These are phyloP conservation scores for Boloria euphrosyne DNA, from an alignment of 2,888 invertebrate genomes.

Conservation along the genomic window DNA sequence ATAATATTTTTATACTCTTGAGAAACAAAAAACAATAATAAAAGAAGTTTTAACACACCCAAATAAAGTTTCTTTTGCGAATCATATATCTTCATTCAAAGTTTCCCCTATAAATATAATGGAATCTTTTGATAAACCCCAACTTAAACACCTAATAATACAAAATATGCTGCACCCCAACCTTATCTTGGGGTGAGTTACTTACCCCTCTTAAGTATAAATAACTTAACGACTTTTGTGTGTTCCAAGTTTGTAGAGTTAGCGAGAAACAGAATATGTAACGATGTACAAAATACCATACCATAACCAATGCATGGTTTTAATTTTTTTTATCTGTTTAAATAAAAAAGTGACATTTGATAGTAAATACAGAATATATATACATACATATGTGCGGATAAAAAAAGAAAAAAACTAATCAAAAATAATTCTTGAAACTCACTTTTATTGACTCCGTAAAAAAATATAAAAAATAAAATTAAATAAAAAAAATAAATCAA, in stretches of 20 bases:
- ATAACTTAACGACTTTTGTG: constrained; percentile 62
- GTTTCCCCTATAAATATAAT: constrained; percentile 38
- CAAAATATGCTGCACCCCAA: constrained; percentile 52
- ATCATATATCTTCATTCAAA: constrained; percentile 22
- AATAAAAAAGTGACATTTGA: no score
- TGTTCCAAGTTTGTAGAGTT: constrained; percentile 41
- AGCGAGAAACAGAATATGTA: constrained; percentile 39
- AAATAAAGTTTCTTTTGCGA: constrained; percentile 19
- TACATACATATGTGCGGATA: no score
- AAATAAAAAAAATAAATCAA: no score
- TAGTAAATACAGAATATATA: no score
- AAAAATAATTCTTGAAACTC: no score
- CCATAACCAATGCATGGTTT: no score
- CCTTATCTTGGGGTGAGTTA: constrained; percentile 49
- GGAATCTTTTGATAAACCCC: constrained; percentile 39
- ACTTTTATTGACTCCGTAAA: no score
- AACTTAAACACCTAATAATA: constrained; percentile 50
- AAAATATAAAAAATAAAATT: no score
- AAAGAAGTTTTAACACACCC: constrained; percentile 1
- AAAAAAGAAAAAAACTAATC: no score
- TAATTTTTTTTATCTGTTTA: no score
- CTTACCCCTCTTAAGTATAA: constrained; percentile 64
- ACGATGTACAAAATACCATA: no score
- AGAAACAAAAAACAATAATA: background rate
- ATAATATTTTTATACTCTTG: background rate